Evolutionary conservation across 2,113 vertebrate species (phyloP).

Genomic region (Dromaius novaehollandiae): DNA sequence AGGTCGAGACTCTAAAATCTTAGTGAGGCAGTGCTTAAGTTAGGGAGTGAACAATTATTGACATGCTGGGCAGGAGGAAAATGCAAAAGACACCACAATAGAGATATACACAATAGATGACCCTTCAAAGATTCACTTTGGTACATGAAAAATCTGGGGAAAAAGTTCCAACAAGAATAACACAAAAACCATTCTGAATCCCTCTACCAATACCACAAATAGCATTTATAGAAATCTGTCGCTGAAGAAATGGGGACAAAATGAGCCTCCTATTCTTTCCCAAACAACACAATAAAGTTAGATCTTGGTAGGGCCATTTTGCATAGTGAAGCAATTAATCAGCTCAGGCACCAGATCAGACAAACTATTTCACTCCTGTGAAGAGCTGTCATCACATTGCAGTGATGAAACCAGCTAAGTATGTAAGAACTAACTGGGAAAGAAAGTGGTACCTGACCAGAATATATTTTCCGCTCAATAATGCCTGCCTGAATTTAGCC

Average conservation of each 20-base stretch:
- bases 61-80: neutral
- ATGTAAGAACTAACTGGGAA: slow-evolving; percentile 16
- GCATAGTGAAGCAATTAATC: slow-evolving; percentile 48
- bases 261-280: slow-evolving; percentile 5
- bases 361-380: neutral
- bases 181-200: neutral
- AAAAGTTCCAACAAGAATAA: slow-evolving; percentile 31
- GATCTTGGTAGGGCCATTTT: slow-evolving; percentile 29
- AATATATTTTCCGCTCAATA: slow-evolving; percentile 5
- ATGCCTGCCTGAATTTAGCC: neutral
- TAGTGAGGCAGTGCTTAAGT: neutral
- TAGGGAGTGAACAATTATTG: neutral
- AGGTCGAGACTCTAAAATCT: neutral
- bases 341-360: slow-evolving; percentile 36
- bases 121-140: neutral
- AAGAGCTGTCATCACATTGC: slow-evolving; percentile 34
- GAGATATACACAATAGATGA: neutral
- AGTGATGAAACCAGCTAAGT: slow-evolving; percentile 40
- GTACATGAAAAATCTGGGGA: neutral
- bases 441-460: slow-evolving; percentile 35
- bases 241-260: slow-evolving; percentile 10
- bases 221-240: neutral
- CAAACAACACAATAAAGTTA: neutral
- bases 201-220: neutral
- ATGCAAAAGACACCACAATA: neutral